These are phyloP conservation scores for Octopus bimaculoides DNA, from an alignment of 1,140 invertebrate species.

Conservation along the genomic window DNA sequence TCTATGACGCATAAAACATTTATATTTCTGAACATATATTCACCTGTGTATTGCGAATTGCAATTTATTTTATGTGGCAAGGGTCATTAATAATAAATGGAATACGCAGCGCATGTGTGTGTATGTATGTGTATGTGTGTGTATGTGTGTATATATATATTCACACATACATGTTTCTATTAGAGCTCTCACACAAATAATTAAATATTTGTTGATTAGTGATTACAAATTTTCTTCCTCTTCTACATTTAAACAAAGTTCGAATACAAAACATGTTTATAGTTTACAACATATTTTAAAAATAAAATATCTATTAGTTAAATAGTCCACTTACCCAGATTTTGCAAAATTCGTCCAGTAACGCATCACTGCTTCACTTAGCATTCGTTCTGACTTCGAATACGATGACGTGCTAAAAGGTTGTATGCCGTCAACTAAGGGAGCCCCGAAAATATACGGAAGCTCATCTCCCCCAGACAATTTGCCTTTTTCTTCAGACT, in stretches of 20 bases:
- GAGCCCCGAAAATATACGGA: slow-evolving; percentile 88
- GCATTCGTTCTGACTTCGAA: slow-evolving; percentile 80
- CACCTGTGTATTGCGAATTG: no score
- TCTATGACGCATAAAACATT: no score
- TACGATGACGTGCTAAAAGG: slow-evolving; percentile 81
- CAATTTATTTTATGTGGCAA: no score
- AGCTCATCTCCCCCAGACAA: slow-evolving; percentile 85
- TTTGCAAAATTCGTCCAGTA: slow-evolving; percentile 97
- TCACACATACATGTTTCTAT: neutral
- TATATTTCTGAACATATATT: no score
- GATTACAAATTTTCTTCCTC: no score
- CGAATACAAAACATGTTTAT: no score
- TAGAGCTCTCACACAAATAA: neutral
- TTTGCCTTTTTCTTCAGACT: slow-evolving; percentile 78
- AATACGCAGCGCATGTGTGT: neutral
- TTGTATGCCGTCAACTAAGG: slow-evolving; percentile 73
- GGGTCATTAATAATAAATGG: no score
- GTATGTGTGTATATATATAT: neutral
- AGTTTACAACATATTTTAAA: no score
- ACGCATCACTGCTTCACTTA: slow-evolving; percentile 89
- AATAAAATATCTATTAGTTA: no score
- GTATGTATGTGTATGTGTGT: neutral
- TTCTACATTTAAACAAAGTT: no score
- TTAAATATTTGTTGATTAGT: neutral
- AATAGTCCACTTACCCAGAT: slow-evolving; percentile 75